A percentile compares a stretch with the other conserved stretches of the same genome.
Evolutionary conservation across 2,797 vertebrate genomes (phyloP).

Genomic region (Limosa lapponica): DNA sequence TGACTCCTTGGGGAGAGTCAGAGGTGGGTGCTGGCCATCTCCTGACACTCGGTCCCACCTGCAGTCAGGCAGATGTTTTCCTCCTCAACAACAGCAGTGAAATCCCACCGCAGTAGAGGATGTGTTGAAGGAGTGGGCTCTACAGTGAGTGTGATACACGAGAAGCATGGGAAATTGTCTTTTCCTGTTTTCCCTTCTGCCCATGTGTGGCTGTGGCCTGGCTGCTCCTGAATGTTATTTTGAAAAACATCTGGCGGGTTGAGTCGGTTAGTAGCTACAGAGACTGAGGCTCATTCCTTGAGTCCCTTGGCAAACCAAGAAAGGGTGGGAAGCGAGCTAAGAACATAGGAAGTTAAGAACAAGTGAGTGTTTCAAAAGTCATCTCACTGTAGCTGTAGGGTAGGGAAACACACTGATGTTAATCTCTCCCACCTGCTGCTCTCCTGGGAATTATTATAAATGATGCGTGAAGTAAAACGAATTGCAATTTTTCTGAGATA

Average conservation of each 20-base stretch:
- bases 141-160: not conserved
- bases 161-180: slow-evolving; percentile 14
- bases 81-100: not conserved
- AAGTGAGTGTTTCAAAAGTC: not conserved
- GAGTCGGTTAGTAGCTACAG: not conserved
- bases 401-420: not conserved
- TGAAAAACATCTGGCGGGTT: not conserved
- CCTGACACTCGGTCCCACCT: not conserved
- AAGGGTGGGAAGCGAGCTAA: fast-evolving
- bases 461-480: not conserved
- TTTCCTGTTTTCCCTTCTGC: slow-evolving; percentile 6
- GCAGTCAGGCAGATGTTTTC: not conserved
- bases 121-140: not conserved
- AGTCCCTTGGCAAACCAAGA: not conserved
- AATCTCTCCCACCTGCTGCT: not conserved
- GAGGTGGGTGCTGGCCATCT: not conserved
- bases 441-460: not conserved
- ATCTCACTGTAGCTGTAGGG: not conserved
- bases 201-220: not conserved
- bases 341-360: not conserved
- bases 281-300: not conserved
- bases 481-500: not conserved
- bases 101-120: not conserved
- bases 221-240: not conserved
- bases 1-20: not conserved